Conservation (phyloP, 2,888 invertebrate genomes). For the Sinelater perroti region DNA sequence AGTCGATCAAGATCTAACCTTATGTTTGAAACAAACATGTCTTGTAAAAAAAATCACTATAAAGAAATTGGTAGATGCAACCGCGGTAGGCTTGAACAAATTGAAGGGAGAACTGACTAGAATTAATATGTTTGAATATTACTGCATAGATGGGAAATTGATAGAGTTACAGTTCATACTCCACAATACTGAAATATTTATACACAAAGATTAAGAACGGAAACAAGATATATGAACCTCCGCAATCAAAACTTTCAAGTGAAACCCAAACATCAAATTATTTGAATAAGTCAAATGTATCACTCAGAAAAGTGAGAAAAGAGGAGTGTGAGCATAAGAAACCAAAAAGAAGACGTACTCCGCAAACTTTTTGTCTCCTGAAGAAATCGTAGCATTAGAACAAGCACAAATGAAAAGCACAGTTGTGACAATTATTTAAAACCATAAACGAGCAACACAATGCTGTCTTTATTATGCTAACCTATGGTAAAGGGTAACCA, state of each 20-base stretch:
- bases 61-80: conserved; percentile 66
- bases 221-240: neutral
- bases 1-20: conserved; percentile 62
- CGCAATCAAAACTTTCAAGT: neutral
- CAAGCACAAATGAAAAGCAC: conserved; percentile 45
- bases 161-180: conserved; percentile 76
- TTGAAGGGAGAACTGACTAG: conserved; percentile 66
- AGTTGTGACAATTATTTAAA: conserved; percentile 59
- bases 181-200: conserved; percentile 67
- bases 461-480: conserved; percentile 52
- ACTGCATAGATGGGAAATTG: conserved; percentile 77
- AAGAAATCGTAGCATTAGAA: conserved; percentile 45
- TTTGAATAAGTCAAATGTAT: too few relatives aligned
- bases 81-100: conserved; percentile 67
- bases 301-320: too few relatives aligned
- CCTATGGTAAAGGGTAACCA: conserved; percentile 7
- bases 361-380: conserved; percentile 41
- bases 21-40: conserved; percentile 69
- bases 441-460: conserved; percentile 62
- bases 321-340: too few relatives aligned
- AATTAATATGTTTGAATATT: conserved; percentile 69
- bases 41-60: conserved; percentile 65
- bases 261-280: neutral
- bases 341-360: conserved; percentile 25
- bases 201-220: conserved; percentile 49